These are phyloP conservation scores for Homarus americanus DNA, from an alignment of 1,140 invertebrate species.

Conservation along the genomic window DNA sequence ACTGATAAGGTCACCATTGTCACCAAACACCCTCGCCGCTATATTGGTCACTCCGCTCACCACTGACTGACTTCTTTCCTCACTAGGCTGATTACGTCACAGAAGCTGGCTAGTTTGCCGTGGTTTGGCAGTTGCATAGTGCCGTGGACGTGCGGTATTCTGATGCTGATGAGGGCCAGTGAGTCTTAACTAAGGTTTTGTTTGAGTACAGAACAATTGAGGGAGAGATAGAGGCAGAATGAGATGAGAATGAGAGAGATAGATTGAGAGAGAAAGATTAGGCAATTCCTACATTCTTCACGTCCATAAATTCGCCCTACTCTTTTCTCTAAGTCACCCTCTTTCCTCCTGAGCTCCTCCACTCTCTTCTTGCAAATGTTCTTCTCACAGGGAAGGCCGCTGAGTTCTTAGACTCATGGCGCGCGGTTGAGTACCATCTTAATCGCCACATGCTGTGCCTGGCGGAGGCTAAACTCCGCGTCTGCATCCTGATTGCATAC, in stretches of 20 bases:
- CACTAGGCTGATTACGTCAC: not conserved
- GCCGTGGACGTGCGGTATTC: not conserved
- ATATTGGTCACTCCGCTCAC: no score
- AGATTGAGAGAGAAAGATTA: no score
- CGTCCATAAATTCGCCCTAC: no score
- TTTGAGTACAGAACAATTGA: no score
- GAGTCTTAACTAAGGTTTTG: not conserved
- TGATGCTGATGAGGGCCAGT: not conserved
- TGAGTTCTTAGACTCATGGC: not conserved
- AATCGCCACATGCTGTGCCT: not conserved
- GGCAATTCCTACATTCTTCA: no score
- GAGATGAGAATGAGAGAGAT: no score
- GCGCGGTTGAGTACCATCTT: not conserved
- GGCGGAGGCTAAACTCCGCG: not conserved
- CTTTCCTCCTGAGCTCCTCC: no score
- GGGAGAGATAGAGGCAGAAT: no score
- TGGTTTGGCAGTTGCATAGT: not conserved
- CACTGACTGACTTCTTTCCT: not conserved
- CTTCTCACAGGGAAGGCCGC: not conserved
- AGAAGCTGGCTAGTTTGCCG: not conserved
- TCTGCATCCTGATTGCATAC: not conserved
- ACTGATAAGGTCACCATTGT: no score
- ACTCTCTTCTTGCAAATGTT: no score
- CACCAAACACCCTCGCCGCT: not conserved
- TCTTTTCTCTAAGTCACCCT: no score